phyloP scores from a whole-genome alignment of 1,140 invertebrate genomes.

The Drosophila cardini region DNA sequence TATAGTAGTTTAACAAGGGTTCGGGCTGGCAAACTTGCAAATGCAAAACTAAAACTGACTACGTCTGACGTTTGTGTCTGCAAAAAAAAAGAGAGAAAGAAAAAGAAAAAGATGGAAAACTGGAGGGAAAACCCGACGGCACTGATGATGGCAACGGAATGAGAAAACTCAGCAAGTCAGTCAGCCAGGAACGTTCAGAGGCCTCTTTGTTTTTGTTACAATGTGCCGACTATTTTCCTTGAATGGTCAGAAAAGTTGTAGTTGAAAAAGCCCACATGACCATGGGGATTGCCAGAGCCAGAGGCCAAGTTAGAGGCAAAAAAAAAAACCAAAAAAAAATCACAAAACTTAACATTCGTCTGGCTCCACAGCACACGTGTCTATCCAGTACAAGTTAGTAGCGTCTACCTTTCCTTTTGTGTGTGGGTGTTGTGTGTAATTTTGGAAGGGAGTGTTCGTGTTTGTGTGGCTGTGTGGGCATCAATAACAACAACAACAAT shows the following conservation, averaged over 20 bases:
- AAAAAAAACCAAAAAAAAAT: slow-evolving; percentile 8
- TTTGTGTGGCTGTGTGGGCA: slow-evolving; percentile 24
- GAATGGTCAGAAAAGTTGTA: slow-evolving; percentile 73
- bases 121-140: slow-evolving; percentile 5
- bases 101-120: background rate
- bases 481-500: slow-evolving; percentile 57
- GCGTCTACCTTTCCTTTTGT: slow-evolving; percentile 27
- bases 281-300: slow-evolving; percentile 9
- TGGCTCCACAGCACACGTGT: slow-evolving; percentile 25
- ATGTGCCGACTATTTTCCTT: slow-evolving; percentile 67
- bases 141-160: slow-evolving; percentile 48
- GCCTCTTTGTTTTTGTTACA: slow-evolving; percentile 64
- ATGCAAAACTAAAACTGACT: slow-evolving; percentile 64
- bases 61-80: slow-evolving; percentile 50
- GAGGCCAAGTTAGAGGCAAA: background rate
- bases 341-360: slow-evolving; percentile 40
- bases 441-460: slow-evolving; percentile 6
- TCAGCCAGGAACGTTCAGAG: slow-evolving; percentile 46
- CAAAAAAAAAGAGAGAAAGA: slow-evolving; percentile 21
- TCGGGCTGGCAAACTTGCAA: slow-evolving; percentile 53
- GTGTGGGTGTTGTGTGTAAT: slow-evolving; percentile 25
- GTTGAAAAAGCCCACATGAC: slow-evolving; percentile 49
- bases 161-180: slow-evolving; percentile 68
- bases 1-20: slow-evolving; percentile 2
- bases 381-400: slow-evolving; percentile 12